Evolutionary conservation across 2,113 vertebrate genomes (phyloP).

Genomic region (Oreochromis tanganicae): DNA sequence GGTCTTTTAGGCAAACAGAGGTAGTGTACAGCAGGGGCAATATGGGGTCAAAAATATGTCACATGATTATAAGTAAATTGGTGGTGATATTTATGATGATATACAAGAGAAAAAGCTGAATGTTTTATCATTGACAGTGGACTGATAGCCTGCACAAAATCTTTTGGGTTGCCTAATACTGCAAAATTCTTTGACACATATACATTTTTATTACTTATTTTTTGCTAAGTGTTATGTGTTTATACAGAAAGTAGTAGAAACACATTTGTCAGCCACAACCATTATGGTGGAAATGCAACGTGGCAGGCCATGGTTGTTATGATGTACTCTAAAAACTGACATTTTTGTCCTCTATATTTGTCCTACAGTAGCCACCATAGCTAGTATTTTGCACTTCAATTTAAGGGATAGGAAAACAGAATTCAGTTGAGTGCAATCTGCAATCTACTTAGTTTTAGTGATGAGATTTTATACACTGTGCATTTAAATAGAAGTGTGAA

Average conservation of each 20-base stretch:
- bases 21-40: neutral
- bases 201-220: neutral
- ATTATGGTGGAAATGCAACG: neutral
- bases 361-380: neutral
- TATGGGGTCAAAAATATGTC: neutral
- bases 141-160: neutral
- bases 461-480: neutral
- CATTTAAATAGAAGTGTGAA: neutral
- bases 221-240: neutral
- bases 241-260: neutral
- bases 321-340: neutral
- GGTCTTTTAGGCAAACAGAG: neutral
- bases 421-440: neutral
- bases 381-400: neutral
- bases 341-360: neutral
- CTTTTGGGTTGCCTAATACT: neutral
- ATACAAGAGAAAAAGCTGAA: neutral
- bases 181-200: neutral
- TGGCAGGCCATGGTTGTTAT: neutral
- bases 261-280: neutral
- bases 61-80: neutral
- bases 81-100: neutral
- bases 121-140: neutral
- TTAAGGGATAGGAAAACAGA: neutral
- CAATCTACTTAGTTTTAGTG: neutral